Percentiles rank a stretch among this genome's conserved stretches.
Evolutionary conservation across 2,888 invertebrate genomes (phyloP).

Genomic region (Embidobia sp.): DNA sequence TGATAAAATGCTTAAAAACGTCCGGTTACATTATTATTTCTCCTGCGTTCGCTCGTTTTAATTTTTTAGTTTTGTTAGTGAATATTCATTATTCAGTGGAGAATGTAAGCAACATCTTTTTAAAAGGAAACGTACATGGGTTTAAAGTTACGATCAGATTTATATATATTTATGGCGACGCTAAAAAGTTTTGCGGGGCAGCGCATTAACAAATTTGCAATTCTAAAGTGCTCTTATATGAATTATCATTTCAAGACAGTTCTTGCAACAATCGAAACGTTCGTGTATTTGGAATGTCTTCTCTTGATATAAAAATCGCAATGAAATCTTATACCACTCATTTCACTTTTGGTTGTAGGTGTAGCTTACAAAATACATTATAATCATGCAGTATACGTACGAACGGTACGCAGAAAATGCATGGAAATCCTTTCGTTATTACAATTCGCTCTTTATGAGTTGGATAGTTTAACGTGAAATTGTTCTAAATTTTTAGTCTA

Average conservation of each 20-base stretch:
- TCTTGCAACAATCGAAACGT: conserved; percentile 6
- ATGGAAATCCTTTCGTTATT: conserved; percentile 9
- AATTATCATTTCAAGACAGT: conserved; percentile 22
- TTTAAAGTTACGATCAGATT: conserved; percentile 42
- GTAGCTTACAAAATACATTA: neutral
- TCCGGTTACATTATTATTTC: conserved; percentile 19
- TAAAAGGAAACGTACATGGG: conserved; percentile 39
- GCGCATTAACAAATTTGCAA: conserved; percentile 36
- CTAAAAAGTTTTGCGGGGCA: conserved; percentile 20
- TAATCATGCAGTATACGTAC: neutral
- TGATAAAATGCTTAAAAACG: conserved; percentile 30
- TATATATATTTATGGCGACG: conserved; percentile 18
- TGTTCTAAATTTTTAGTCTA: neutral
- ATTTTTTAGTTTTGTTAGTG: conserved; percentile 42
- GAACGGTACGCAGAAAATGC: neutral
- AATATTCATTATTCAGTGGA: conserved; percentile 44
- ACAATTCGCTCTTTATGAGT: neutral
- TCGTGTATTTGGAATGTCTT: neutral
- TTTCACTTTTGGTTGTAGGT: conserved; percentile 1
- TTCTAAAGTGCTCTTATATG: conserved; percentile 19
- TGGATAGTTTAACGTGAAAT: conserved; percentile 9
- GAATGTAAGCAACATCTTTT: conserved; percentile 46
- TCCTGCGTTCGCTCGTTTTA: conserved; percentile 24
- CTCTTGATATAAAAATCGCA: neutral
- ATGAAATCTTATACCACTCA: neutral